These are phyloP conservation scores for Ceyx melanurus DNA, from an alignment of 2,113 vertebrate species.

Conservation along the genomic window DNA sequence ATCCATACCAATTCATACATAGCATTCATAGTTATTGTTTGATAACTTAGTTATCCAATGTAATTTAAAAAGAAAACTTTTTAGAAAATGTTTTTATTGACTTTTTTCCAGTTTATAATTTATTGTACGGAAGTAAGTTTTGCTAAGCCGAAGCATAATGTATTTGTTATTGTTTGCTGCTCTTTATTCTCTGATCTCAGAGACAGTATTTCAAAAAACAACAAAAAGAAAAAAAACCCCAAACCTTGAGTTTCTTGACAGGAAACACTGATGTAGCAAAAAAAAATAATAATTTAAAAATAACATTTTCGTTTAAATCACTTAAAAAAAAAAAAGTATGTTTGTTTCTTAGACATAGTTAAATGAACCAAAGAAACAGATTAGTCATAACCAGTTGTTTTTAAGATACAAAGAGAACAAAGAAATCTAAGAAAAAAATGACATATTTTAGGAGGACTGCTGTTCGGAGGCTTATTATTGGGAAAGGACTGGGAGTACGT, in stretches of 20 bases:
- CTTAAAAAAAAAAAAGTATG: background rate
- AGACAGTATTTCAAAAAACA: background rate
- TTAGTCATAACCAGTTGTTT: background rate
- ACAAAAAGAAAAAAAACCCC: background rate
- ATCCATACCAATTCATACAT: too few relatives aligned
- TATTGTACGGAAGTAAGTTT: background rate
- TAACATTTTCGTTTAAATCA: background rate
- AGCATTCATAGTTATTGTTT: background rate
- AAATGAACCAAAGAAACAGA: background rate
- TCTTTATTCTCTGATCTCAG: background rate
- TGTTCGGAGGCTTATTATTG: background rate
- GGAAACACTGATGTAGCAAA: accelerated
- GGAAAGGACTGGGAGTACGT: background rate
- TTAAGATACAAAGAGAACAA: background rate
- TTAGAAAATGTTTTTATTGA: background rate
- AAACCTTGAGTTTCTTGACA: background rate
- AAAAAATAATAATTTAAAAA: too few relatives aligned
- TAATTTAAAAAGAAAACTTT: background rate
- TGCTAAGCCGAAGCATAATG: background rate
- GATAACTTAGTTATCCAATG: background rate
- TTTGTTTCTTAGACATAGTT: background rate
- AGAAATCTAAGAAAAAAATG: background rate
- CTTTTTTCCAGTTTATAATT: background rate
- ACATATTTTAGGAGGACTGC: background rate
- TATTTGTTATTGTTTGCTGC: background rate